Conservation (phyloP, 2,113 vertebrate genomes). For the Megaceryle maxima region DNA sequence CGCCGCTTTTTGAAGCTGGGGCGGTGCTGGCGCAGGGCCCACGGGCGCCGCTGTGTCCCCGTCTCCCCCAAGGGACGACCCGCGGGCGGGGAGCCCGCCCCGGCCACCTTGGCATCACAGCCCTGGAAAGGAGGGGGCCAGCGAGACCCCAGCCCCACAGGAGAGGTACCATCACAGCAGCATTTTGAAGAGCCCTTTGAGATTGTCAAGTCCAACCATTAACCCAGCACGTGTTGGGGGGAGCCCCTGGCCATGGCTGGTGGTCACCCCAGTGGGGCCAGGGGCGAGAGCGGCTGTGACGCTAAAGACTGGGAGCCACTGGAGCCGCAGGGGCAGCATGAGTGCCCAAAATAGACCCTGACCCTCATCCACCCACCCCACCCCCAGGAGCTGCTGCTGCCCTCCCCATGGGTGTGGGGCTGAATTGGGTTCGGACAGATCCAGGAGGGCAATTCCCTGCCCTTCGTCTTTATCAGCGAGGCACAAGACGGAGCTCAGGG, state of each 20-base stretch:
- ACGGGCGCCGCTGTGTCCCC: background rate
- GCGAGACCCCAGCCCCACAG: background rate
- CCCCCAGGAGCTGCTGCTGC: fast-evolving
- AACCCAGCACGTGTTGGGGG: background rate
- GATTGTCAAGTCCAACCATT: no score
- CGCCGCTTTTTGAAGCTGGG: background rate
- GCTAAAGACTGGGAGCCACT: background rate
- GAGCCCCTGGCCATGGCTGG: background rate
- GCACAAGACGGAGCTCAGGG: background rate
- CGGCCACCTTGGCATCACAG: background rate
- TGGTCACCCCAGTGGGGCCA: background rate
- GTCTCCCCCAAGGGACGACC: background rate
- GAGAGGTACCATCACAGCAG: background rate
- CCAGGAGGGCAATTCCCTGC: background rate
- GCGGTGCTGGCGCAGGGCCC: background rate
- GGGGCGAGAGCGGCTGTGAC: fast-evolving
- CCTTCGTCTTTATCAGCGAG: background rate
- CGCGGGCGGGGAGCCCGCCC: fast-evolving
- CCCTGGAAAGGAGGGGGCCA: background rate
- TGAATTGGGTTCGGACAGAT: fast-evolving
- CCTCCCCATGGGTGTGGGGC: fast-evolving
- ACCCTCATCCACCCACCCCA: background rate
- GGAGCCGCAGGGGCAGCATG: fast-evolving
- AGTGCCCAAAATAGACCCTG: fast-evolving
- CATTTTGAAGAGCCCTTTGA: no score